These are phyloP conservation scores for Pseudomyrmex gracilis DNA, from an alignment of 1,140 invertebrate species.

Conservation along the genomic window DNA sequence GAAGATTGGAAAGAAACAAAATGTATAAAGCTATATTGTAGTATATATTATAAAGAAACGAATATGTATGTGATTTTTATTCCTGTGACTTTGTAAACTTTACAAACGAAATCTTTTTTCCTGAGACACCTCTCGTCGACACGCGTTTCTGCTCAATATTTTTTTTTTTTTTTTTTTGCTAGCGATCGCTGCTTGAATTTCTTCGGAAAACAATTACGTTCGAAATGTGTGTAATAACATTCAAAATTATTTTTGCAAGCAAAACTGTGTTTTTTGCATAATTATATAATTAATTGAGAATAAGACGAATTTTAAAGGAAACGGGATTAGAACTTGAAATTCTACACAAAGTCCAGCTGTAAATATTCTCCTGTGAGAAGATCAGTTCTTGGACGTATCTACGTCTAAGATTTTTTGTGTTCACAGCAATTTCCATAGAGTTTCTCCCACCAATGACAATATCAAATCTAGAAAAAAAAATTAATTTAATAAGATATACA, in stretches of 20 bases:
- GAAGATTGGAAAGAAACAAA: conserved; percentile 23
- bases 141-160: neutral
- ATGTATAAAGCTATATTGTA: conserved; percentile 53
- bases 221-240: neutral
- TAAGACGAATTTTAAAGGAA: neutral
- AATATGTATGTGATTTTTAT: conserved; percentile 24
- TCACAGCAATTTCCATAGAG: no score
- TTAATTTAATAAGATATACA: no score
- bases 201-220: neutral
- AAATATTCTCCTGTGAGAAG: no score
- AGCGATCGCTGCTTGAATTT: neutral
- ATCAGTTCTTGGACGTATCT: no score
- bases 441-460: no score
- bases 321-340: no score
- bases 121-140: neutral
- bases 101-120: no score
- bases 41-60: conserved; percentile 52
- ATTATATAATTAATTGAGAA: neutral
- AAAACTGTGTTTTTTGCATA: no score
- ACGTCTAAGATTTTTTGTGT: no score
- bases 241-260: conserved; percentile 10
- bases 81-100: neutral
- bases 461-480: no score
- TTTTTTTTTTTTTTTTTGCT: neutral
- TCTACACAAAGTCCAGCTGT: no score